A percentile compares a stretch with the other conserved stretches of the same genome.
Conservation (phyloP, 2,113 vertebrate species). For the Falco punctatus region DNA sequence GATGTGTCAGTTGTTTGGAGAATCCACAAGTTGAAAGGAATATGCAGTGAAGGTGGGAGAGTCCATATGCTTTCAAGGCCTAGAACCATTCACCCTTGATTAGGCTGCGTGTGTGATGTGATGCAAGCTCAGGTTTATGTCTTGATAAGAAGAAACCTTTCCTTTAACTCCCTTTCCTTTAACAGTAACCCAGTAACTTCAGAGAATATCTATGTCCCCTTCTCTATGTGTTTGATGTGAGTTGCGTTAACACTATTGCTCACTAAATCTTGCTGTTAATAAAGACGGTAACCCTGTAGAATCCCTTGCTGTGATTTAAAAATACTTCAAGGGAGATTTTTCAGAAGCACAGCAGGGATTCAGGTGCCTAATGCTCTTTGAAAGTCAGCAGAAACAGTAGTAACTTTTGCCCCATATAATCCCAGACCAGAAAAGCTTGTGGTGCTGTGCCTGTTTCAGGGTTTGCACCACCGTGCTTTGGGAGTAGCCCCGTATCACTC, state of each 20-base stretch:
- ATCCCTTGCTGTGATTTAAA: neutral
- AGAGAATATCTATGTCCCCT: neutral
- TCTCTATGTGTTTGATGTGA: neutral
- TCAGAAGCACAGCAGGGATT: neutral
- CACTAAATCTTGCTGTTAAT: neutral
- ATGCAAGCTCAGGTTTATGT: neutral
- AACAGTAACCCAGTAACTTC: neutral
- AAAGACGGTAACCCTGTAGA: neutral
- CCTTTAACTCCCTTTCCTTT: neutral
- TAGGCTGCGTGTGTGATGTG: neutral
- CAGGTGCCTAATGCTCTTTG: neutral
- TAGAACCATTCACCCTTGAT: neutral
- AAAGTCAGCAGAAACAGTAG: neutral
- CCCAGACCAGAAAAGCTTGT: neutral
- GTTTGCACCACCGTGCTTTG: neutral
- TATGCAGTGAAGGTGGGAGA: neutral
- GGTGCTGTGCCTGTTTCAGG: neutral
- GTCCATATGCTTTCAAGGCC: neutral
- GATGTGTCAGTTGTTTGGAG: neutral
- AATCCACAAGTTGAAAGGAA: constrained; percentile 1
- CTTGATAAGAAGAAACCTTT: neutral
- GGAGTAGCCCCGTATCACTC: neutral
- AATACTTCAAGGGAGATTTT: neutral
- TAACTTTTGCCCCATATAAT: neutral
- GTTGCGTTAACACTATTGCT: neutral